phyloP scores from a whole-genome alignment of 2,888 invertebrate genomes.

The Plutella xylostella region DNA sequence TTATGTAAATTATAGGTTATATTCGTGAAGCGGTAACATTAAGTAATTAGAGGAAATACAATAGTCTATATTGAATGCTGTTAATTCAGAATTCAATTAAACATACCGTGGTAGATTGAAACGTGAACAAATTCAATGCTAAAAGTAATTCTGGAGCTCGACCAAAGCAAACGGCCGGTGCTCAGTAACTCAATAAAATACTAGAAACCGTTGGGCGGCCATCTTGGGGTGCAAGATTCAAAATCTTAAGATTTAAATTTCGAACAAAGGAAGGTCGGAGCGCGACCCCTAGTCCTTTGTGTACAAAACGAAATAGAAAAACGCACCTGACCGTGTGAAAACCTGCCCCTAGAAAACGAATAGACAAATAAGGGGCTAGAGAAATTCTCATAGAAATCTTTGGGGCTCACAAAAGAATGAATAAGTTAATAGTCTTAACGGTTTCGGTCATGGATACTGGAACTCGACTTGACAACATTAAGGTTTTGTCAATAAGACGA shows the following conservation, averaged over 20 bases:
- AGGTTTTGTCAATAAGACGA: constrained; percentile 8
- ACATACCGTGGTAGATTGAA: too few species aligned
- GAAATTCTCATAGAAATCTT: constrained; percentile 17
- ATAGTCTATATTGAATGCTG: too few species aligned
- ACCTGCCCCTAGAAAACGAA: constrained; percentile 17
- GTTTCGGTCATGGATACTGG: constrained; percentile 27
- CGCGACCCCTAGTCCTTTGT: constrained; percentile 28
- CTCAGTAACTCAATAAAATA: too few species aligned
- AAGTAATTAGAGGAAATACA: too few species aligned
- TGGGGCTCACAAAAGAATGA: constrained; percentile 23
- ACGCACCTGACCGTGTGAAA: constrained; percentile 52
- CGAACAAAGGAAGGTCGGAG: constrained; percentile 27
- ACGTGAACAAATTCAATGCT: too few species aligned
- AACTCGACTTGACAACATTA: constrained; percentile 15
- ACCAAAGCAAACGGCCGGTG: too few species aligned
- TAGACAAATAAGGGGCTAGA: constrained; percentile 12
- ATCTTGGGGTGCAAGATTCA: constrained; percentile 20
- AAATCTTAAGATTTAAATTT: constrained; percentile 29
- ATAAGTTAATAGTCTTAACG: constrained; percentile 38
- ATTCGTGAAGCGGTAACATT: too few species aligned
- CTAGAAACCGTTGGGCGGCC: constrained; percentile 35
- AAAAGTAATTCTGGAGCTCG: too few species aligned
- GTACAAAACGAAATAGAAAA: constrained; percentile 29
- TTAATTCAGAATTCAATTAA: too few species aligned
- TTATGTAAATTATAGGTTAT: too few species aligned